phyloP scores from a whole-genome alignment of 2,888 invertebrate genomes.

The Elegia similella region DNA sequence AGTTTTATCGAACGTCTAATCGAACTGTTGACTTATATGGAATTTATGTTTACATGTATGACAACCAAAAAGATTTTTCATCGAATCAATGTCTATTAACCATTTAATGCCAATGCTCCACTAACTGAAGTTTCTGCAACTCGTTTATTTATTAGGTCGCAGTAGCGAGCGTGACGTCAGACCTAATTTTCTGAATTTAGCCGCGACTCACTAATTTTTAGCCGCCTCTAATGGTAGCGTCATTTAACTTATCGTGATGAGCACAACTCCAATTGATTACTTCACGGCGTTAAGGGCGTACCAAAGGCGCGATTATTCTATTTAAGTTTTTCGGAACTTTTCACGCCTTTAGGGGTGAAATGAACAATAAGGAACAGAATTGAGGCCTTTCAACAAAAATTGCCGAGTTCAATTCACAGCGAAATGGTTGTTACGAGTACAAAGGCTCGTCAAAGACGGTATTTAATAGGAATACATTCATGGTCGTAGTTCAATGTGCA shows the following conservation, averaged over 20 bases:
- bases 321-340: conserved; percentile 25
- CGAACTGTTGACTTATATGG: background rate
- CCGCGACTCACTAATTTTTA: conserved; percentile 21
- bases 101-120: background rate
- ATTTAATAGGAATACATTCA: conserved; percentile 16
- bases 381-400: conserved; percentile 30
- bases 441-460: conserved; percentile 17
- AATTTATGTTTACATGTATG: conserved; percentile 4
- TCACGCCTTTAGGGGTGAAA: conserved; percentile 32
- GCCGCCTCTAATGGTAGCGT: conserved; percentile 21
- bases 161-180: conserved; percentile 21
- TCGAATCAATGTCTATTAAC: background rate
- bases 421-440: conserved; percentile 17
- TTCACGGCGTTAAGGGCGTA: conserved; percentile 39
- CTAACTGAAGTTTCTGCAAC: conserved; percentile 2
- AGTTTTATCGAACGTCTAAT: background rate
- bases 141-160: conserved; percentile 23
- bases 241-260: conserved; percentile 36
- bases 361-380: conserved; percentile 33
- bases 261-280: conserved; percentile 50
- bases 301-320: conserved; percentile 39
- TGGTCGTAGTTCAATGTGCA: conserved; percentile 43
- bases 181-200: conserved; percentile 18
- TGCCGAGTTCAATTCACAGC: conserved; percentile 20
- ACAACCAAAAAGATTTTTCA: background rate